Evolutionary conservation across 1,140 invertebrate genomes (phyloP), one percentile per base, ranked within the genome.

Genomic region (Steinernema khuongi): DNA sequence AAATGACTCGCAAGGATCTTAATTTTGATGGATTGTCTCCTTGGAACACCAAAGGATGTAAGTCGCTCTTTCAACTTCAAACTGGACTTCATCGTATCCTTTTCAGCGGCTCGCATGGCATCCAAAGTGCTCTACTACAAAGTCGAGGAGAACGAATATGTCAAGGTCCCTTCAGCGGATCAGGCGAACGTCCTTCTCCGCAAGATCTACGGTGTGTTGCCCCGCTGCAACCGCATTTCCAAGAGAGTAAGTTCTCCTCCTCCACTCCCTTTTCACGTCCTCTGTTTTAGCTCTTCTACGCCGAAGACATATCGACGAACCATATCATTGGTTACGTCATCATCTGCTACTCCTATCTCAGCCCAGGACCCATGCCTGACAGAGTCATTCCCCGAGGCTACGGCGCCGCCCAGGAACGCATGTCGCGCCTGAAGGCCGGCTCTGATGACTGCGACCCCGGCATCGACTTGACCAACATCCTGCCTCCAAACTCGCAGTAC

Each of bases 41-140:
- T 4, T 60, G 50, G 50, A 60, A 60, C 19, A 60, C 50, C 11
- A 60, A 60, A 60, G 50, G 50, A 60, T 60, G 50, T 60, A 60
- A 60, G 50, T 14, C 14, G 7, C 50, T 60, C 22, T 22, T 60
- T 60, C 26, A 17, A 17, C 19, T 14, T 60, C 22, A 7, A 60
- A 60, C 26, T 60, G 14, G 26, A n/a, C 50, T 22, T 60, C 4
- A 22, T 60, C 26, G 14, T 7, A 17, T n/a, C n/a, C 7, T 41
- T 41, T 60, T 60, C 22, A 60, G 50, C 50, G 4, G 50, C 50
- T 26, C 11, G 50, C 4, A 60, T 60, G 50, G 50, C 50, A n/a
- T 60, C 50, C 7, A 60, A 60, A 60, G 50, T 60, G 4, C 50
- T 60, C 7, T 60, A 60, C 50, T 60, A 60, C 50, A 60, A 60